phyloP scores from a whole-genome alignment of 2,113 vertebrate genomes.

The Datnioides undecimradiatus region DNA sequence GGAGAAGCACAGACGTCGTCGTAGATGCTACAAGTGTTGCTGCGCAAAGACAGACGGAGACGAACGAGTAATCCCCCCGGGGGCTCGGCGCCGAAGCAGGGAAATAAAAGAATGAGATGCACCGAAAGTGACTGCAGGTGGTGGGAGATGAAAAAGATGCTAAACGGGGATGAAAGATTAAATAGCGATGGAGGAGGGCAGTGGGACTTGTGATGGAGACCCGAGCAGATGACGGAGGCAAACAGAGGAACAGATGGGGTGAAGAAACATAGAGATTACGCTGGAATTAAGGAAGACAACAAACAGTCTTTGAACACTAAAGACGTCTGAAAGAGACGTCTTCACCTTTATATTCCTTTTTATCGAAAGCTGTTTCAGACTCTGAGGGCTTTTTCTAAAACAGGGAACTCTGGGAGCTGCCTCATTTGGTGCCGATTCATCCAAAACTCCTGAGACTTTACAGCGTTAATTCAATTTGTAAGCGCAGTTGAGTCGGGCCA shows the following conservation, averaged over 20 bases:
- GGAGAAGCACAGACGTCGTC: not conserved
- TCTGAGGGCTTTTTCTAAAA: constrained; percentile 26
- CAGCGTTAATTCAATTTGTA: constrained; percentile 56
- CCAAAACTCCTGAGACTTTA: constrained; percentile 22
- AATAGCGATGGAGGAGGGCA: constrained; percentile 2
- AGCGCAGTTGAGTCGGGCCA: constrained; percentile 18
- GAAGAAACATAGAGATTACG: constrained; percentile 19
- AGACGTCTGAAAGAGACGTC: not conserved
- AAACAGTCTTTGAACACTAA: constrained; percentile 10
- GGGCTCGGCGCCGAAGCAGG: not conserved
- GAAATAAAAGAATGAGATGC: not conserved
- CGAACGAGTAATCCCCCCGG: not conserved
- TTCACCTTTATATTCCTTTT: not conserved
- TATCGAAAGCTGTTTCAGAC: constrained; percentile 10
- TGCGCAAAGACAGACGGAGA: not conserved
- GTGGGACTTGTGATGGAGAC: not conserved
- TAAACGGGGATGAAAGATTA: constrained; percentile 1
- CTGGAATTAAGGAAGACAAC: constrained; percentile 25
- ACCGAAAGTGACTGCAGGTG: not conserved
- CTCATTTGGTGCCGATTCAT: constrained; percentile 40
- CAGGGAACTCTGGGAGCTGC: constrained; percentile 1
- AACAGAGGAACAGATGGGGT: constrained; percentile 36
- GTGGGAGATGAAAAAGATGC: not conserved
- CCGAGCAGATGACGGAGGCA: constrained; percentile 36
- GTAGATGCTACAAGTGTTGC: not conserved